These are phyloP conservation scores for Syndactyla subalaris DNA, from an alignment of 2,797 vertebrate species.

Conservation along the genomic window DNA sequence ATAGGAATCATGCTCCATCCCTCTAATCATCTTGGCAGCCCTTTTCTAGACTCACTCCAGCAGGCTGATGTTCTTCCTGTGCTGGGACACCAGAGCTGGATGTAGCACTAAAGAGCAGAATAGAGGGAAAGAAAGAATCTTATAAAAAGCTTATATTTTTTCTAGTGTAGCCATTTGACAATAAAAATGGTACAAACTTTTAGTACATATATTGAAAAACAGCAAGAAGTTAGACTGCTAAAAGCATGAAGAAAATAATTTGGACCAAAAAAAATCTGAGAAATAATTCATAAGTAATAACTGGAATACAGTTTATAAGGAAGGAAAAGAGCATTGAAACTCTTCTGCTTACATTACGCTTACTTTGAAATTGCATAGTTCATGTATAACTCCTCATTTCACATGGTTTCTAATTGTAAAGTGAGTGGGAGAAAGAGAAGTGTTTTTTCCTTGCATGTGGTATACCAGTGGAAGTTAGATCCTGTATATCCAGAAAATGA, in stretches of 20 bases:
- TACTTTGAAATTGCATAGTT: constrained; percentile 43
- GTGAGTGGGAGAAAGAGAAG: background rate
- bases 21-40: background rate
- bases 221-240: constrained; percentile 17
- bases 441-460: background rate
- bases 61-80: background rate
- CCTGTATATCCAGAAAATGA: background rate
- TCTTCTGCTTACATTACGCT: constrained; percentile 31
- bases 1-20: background rate
- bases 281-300: background rate
- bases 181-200: background rate
- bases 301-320: background rate
- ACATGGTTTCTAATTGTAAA: constrained; percentile 31
- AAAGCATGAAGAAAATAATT: background rate
- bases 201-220: background rate
- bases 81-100: background rate
- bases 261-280: background rate
- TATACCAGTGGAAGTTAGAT: background rate
- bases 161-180: background rate
- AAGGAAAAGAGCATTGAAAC: background rate
- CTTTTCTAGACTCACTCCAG: background rate
- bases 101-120: background rate
- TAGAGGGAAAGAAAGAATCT: background rate
- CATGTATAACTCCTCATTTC: constrained; percentile 26
- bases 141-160: background rate